Percentiles rank a stretch among this genome's conserved stretches.
These are phyloP conservation scores for Phataginus tetradactyla DNA, from an alignment of 2,797 vertebrate species.

Conservation along the genomic window DNA sequence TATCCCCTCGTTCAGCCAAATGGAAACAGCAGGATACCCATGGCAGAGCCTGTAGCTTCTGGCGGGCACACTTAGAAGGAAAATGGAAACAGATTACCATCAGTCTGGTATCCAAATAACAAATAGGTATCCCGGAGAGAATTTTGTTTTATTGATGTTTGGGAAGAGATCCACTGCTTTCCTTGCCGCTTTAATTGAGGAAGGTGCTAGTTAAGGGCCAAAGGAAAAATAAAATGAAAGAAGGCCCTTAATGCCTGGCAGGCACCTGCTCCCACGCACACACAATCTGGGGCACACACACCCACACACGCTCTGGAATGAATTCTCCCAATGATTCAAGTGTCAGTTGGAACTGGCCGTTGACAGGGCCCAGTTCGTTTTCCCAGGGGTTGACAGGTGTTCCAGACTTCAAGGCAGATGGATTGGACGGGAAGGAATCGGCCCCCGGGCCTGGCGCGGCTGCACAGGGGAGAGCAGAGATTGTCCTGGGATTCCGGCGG, in stretches of 20 bases:
- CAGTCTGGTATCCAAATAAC: constrained; percentile 74
- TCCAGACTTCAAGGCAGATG: not conserved
- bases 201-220: not conserved
- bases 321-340: not conserved
- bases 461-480: not conserved
- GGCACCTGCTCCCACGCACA: accelerated
- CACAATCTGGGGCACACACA: accelerated
- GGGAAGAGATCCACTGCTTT: constrained; percentile 64
- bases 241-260: not conserved
- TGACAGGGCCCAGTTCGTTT: constrained; percentile 8
- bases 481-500: not conserved
- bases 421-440: not conserved
- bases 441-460: not conserved
- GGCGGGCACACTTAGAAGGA: constrained; percentile 71
- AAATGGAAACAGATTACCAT: constrained; percentile 81
- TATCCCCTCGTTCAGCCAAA: constrained; percentile 77
- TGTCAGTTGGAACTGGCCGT: not conserved
- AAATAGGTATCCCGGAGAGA: constrained; percentile 69
- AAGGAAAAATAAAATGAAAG: constrained; percentile 35
- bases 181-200: constrained; percentile 2
- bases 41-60: constrained; percentile 78
- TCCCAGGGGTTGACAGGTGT: constrained; percentile 20
- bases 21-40: constrained; percentile 83
- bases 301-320: not conserved
- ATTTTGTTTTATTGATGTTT: constrained; percentile 17